A percentile compares a stretch with the other conserved stretches of the same genome.
Evolutionary conservation across 2,113 vertebrate genomes (phyloP).

Genomic region (Ia io): DNA sequence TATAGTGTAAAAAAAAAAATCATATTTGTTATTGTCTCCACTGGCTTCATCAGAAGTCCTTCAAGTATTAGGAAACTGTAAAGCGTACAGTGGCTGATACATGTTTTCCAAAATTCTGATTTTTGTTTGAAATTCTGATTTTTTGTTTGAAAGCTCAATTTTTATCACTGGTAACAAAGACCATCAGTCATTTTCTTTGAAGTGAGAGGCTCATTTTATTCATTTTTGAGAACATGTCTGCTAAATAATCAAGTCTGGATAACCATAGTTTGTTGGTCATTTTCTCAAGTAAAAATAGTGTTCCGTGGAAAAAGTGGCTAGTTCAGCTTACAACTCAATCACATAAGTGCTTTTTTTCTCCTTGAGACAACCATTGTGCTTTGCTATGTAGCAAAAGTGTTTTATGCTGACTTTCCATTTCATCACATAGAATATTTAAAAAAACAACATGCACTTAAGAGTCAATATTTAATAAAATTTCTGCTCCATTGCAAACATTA

Average conservation of each 20-base stretch:
- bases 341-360: background rate
- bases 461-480: background rate
- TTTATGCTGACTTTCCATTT: background rate
- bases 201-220: background rate
- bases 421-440: background rate
- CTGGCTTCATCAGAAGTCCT: background rate
- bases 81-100: background rate
- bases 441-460: background rate
- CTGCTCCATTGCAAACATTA: background rate
- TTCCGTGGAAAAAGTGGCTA: background rate
- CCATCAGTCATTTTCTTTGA: background rate
- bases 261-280: background rate
- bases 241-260: background rate
- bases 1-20: background rate
- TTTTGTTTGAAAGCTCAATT: constrained; percentile 4
- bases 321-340: background rate
- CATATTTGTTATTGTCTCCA: background rate
- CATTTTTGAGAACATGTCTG: background rate
- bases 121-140: constrained; percentile 31
- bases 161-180: constrained; percentile 19
- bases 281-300: background rate
- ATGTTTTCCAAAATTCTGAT: constrained; percentile 22
- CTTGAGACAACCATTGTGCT: background rate
- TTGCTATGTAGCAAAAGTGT: background rate
- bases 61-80: background rate